phyloP scores from a whole-genome alignment of 2,888 invertebrate genomes.

The Synanthedon tipuliformis region DNA sequence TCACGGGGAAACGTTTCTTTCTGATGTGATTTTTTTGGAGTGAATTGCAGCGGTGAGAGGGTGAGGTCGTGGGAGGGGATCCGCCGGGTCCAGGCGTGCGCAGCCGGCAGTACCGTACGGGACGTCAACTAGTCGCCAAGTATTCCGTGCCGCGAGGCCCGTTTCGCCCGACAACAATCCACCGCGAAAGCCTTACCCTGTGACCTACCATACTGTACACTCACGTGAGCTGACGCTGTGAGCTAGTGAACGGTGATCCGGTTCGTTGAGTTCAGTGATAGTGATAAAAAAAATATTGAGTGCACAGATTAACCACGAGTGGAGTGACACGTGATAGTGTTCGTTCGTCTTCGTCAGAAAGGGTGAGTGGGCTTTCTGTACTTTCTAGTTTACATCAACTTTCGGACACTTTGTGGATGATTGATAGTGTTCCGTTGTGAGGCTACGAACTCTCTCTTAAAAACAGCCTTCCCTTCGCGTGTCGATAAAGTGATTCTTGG shows the following conservation, averaged over 20 bases:
- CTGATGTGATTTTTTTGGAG: slow-evolving; percentile 55
- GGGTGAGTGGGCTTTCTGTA: slow-evolving; percentile 19
- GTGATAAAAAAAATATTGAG: neutral
- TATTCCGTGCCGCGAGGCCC: slow-evolving; percentile 3
- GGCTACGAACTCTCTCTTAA: slow-evolving; percentile 5
- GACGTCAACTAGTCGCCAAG: slow-evolving; percentile 22
- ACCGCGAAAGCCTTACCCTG: neutral
- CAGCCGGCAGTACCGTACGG: slow-evolving; percentile 53
- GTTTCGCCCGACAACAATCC: slow-evolving; percentile 30
- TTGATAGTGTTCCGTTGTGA: slow-evolving; percentile 13
- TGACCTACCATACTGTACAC: neutral
- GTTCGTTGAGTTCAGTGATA: neutral
- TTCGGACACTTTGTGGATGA: slow-evolving; percentile 12
- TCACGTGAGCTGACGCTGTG: neutral
- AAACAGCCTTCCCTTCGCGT: slow-evolving; percentile 4
- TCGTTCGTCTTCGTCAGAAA: slow-evolving; percentile 7
- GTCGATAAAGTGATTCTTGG: slow-evolving; percentile 3
- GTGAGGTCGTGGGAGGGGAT: slow-evolving; percentile 25
- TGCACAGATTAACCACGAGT: slow-evolving; percentile 16
- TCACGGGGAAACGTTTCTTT: slow-evolving; percentile 56
- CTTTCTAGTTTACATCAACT: slow-evolving; percentile 12
- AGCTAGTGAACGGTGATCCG: neutral
- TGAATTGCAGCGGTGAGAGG: slow-evolving; percentile 38
- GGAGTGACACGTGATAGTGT: slow-evolving; percentile 27
- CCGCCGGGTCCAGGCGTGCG: slow-evolving; percentile 61